These are phyloP conservation scores for Decapterus maruadsi DNA, from an alignment of 2,797 vertebrate species.

Conservation along the genomic window DNA sequence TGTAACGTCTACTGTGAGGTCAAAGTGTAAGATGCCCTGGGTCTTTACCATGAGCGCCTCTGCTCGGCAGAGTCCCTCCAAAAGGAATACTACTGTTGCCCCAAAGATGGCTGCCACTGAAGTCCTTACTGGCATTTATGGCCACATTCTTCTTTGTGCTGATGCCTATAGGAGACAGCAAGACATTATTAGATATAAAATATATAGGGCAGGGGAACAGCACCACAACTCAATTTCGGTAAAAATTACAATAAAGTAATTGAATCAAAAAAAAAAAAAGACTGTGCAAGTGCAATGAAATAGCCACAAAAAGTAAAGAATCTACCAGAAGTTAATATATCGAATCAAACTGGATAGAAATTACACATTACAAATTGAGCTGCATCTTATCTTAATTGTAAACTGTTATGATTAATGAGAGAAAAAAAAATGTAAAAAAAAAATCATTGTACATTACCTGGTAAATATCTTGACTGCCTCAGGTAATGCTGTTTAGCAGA, in stretches of 20 bases:
- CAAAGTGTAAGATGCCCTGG: neutral
- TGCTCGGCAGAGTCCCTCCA: slow-evolving; percentile 86
- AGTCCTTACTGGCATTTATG: slow-evolving; percentile 88
- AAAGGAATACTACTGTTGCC: slow-evolving; percentile 87
- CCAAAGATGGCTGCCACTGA: slow-evolving; percentile 86
- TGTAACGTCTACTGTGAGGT: neutral
- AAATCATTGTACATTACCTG: slow-evolving; percentile 86
- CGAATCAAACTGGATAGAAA: neutral
- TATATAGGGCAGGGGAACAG: neutral
- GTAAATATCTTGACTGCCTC: slow-evolving; percentile 94
- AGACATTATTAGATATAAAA: neutral
- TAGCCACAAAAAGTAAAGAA: neutral
- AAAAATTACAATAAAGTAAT: too few relatives aligned
- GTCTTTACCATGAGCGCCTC: slow-evolving; percentile 89
- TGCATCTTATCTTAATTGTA: neutral
- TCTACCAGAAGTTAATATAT: neutral
- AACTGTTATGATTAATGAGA: neutral
- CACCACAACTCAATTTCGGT: too few relatives aligned
- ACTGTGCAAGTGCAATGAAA: neutral
- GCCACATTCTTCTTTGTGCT: slow-evolving; percentile 88
- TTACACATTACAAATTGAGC: neutral
- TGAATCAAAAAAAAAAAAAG: too few relatives aligned
- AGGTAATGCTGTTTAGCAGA: slow-evolving; percentile 95
- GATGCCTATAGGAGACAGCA: slow-evolving; percentile 83
- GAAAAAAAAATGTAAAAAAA: neutral